phyloP scores from a whole-genome alignment of 2,888 invertebrate species.

The Lysandra bellargus region DNA sequence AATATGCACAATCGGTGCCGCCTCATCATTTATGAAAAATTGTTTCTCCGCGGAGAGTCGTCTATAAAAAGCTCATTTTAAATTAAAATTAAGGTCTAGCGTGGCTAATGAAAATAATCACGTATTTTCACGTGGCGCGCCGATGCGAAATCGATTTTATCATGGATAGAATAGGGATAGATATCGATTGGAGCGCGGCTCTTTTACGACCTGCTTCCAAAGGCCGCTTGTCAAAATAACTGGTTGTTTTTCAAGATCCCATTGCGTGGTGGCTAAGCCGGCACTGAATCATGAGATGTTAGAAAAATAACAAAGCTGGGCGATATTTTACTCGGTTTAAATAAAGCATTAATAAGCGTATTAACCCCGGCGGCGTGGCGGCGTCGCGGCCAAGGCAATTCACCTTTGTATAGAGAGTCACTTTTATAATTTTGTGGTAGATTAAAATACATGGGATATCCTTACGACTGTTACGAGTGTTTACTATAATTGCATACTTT shows the following conservation, averaged over 20 bases:
- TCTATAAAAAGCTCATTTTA: slow-evolving; percentile 79
- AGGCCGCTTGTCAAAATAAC: slow-evolving; percentile 69
- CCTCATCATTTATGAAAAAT: slow-evolving; percentile 79
- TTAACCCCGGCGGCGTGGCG: slow-evolving; percentile 43
- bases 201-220: slow-evolving; percentile 59
- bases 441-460: not conserved
- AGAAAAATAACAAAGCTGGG: slow-evolving; percentile 69
- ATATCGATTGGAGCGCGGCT: slow-evolving; percentile 46
- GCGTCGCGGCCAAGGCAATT: slow-evolving; percentile 35
- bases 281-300: slow-evolving; percentile 67
- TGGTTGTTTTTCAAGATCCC: slow-evolving; percentile 77
- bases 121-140: slow-evolving; percentile 49
- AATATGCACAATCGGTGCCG: slow-evolving; percentile 76
- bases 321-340: slow-evolving; percentile 65
- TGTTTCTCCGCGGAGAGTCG: slow-evolving; percentile 69
- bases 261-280: slow-evolving; percentile 66
- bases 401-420: not conserved
- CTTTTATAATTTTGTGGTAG: slow-evolving; percentile 15
- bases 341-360: slow-evolving; percentile 64
- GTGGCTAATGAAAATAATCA: slow-evolving; percentile 61
- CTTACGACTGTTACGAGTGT: not conserved
- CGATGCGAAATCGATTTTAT: slow-evolving; percentile 51
- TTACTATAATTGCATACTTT: not conserved
- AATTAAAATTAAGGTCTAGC: slow-evolving; percentile 80
- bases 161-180: slow-evolving; percentile 40